Base-by-base conservation (phyloP, 2,797 vertebrate species). In the Brotula barbata region DNA sequence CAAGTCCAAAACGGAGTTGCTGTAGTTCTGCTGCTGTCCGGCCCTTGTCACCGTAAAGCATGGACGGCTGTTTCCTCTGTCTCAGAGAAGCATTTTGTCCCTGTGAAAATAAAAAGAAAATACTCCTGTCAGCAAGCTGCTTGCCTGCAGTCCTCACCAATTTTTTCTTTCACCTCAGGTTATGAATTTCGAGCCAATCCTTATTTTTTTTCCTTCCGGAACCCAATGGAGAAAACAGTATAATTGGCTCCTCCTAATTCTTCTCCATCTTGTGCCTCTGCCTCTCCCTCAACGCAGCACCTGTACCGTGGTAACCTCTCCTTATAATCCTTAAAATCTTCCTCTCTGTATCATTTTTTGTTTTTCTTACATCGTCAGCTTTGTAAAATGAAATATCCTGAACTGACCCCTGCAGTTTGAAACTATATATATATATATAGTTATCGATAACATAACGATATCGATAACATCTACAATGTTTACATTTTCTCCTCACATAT, bases 1-100 rank as follows among this genome's bases (percentile, higher is more conserved):
- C 53, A 45, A 19, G 63, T 78, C 75, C 73, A 83, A 43, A 46
- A 53, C 58, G 48, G 36, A 79, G 64, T 73, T 82, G 20, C 45
- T 22, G 3, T 68, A 51, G 77, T 81, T 78, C 71, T 75, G 76
- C 61, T 41, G 64, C 78, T 81, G 57, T 50, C 77, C 64, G 71
- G 68, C 79, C 72, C 72, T 78, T 77, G 54, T 75, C 64, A 58
- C 3, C 57, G 41, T 57, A 39, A 31, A 45, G 43, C 71, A 65
- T 23, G 45, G 64, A 68, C 64, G 72, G 71, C 17, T 58, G 43
- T 51, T 82, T 70, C 59, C 61, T 60, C 36, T 41, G 11, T 17
- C 69, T 85, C 64, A 83, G 77, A 78, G 64, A 68, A 68, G 65
- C 65, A 58, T 70, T 82, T 80, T 68, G 71, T 73, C 75, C 56